Evolutionary conservation across 2,888 invertebrate species (phyloP).

Genomic region (Orthonychiurus folsomi): DNA sequence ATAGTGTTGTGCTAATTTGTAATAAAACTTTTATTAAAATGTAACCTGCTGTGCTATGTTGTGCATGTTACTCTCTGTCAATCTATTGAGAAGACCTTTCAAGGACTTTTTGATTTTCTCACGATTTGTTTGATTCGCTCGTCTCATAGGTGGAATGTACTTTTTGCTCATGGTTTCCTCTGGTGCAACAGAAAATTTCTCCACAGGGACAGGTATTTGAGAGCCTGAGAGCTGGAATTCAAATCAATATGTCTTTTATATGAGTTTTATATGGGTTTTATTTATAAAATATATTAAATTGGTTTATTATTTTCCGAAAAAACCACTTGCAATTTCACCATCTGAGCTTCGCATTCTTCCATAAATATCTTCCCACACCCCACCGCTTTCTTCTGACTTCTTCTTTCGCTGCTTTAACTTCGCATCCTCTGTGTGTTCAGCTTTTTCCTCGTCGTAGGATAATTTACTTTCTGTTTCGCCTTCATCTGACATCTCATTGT

Average conservation of each 20-base stretch:
- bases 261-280: too few relatives aligned
- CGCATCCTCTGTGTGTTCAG: slow-evolving; percentile 19
- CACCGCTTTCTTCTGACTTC: slow-evolving; percentile 11
- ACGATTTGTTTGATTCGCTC: slow-evolving; percentile 54
- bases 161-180: slow-evolving; percentile 46
- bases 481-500: slow-evolving; percentile 25
- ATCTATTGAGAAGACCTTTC: slow-evolving; percentile 78
- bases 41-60: slow-evolving; percentile 57
- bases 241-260: too few relatives aligned
- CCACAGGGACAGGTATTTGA: too few relatives aligned
- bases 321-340: slow-evolving; percentile 58
- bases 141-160: slow-evolving; percentile 75
- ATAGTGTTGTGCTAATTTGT: too few relatives aligned
- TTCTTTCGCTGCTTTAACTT: background rate
- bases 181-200: too few relatives aligned
- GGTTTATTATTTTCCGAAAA: background rate
- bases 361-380: slow-evolving; percentile 81
- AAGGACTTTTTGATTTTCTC: slow-evolving; percentile 64
- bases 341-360: slow-evolving; percentile 71
- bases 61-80: slow-evolving; percentile 80
- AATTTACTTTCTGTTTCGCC: slow-evolving; percentile 2
- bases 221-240: too few relatives aligned
- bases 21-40: too few relatives aligned
- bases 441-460: slow-evolving; percentile 20
- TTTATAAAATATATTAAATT: too few relatives aligned